Conservation (phyloP, 2,113 vertebrate genomes). For the Strix uralensis region DNA sequence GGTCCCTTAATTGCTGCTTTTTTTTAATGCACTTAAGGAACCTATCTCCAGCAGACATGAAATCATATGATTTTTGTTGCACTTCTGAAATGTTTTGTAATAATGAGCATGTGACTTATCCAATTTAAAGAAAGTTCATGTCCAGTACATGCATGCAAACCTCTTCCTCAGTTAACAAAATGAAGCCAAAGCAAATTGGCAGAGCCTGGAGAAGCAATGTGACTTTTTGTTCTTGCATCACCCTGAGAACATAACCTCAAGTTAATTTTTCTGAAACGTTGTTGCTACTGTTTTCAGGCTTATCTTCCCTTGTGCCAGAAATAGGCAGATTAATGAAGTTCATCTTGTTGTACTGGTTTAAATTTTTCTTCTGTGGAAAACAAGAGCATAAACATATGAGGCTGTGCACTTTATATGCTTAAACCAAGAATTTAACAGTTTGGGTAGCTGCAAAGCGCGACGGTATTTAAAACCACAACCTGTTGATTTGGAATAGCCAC, state of each 20-base stretch:
- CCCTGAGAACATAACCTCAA: conserved; percentile 39
- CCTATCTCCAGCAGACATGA: conserved; percentile 56
- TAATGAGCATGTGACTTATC: conserved; percentile 58
- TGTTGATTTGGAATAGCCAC: conserved; percentile 36
- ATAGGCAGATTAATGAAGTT: conserved; percentile 35
- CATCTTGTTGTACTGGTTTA: neutral
- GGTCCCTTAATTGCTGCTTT: neutral
- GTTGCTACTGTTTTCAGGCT: conserved; percentile 29
- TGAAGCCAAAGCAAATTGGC: conserved; percentile 61
- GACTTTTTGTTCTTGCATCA: conserved; percentile 48
- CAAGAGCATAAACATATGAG: neutral
- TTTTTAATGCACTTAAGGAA: conserved; percentile 11
- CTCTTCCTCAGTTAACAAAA: conserved; percentile 38
- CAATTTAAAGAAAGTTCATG: conserved; percentile 69
- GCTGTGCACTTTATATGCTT: neutral
- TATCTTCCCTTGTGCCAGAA: conserved; percentile 38
- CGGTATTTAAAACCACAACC: conserved; percentile 18
- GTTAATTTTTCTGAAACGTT: conserved; percentile 54
- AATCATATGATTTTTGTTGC: conserved; percentile 63
- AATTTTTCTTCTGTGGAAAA: conserved; percentile 8
- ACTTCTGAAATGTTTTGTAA: conserved; percentile 59
- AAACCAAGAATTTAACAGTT: neutral
- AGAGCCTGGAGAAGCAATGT: conserved; percentile 53
- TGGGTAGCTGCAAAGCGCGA: neutral
- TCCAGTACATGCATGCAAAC: conserved; percentile 45